Evolutionary conservation across 2,113 vertebrate genomes (phyloP).

Genomic region (Scalopus aquaticus): DNA sequence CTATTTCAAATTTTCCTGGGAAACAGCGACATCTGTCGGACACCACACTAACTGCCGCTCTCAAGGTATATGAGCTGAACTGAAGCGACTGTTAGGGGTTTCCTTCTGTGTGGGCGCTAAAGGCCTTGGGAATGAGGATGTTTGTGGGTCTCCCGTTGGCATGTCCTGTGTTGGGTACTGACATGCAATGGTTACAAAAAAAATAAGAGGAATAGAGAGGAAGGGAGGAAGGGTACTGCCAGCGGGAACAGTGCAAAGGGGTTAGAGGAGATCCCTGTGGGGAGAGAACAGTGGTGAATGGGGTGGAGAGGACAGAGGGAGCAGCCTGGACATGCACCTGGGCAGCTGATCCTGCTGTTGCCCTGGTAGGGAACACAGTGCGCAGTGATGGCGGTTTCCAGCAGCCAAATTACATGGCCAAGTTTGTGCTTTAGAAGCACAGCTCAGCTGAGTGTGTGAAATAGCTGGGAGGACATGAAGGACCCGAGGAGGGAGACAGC

Average conservation of each 20-base stretch:
- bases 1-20: background rate
- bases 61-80: background rate
- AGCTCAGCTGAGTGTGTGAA: too few species aligned
- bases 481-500: background rate
- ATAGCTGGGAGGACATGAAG: too few species aligned
- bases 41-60: accelerated
- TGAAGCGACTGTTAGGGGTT: background rate
- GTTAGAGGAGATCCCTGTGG: background rate
- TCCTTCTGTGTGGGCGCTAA: background rate
- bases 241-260: background rate
- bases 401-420: background rate
- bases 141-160: background rate
- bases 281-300: background rate
- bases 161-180: background rate
- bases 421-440: background rate
- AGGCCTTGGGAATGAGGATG: background rate
- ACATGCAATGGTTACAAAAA: background rate
- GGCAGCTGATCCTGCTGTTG: too few species aligned
- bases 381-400: background rate
- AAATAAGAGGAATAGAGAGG: background rate
- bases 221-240: too few species aligned
- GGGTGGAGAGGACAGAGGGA: background rate
- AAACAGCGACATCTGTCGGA: background rate
- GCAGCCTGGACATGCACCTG: too few species aligned
- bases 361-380: background rate